Base-by-base conservation (phyloP, 2,113 vertebrate species). In the Hymenochirus boettgeri region DNA sequence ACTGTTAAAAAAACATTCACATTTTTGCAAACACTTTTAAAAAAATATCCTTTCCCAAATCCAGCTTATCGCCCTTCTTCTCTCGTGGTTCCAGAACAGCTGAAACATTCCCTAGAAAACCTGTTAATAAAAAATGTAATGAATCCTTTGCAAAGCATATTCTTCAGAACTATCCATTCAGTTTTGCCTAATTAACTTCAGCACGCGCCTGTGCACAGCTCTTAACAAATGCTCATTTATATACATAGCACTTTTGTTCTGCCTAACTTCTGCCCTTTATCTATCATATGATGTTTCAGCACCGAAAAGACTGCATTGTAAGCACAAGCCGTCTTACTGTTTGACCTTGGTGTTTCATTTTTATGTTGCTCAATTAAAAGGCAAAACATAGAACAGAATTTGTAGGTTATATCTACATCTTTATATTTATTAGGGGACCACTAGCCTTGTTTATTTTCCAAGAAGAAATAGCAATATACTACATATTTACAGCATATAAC, bases 201-300 rank as follows among this genome's bases (percentile, higher is more conserved):
- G 23, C 25, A 24, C 11, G 29, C 19, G 55, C 12, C 31, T 37
- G 31, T 37, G 10, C 50, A 63, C 50, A 21, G 47, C 51, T 18
- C 35, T 42, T 35, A 53, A 62, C 61, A 62, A 63, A 63, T 48
- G n/a, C 18, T 52, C 61, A 54, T 63, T 63, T 63, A 54, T 63
- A 63, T 54, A 63, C 61, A 63, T 63, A 26, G 52, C 37, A 63
- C 61, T 55, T 55, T 55, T 63, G 61, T 63, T 63, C 61, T 55
- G 27, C 61, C 27, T 45, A 35, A 24, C 25, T 55, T 51, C 42
- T 46, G 35, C 45, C 51, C 35, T 63, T 63, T 63, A 55, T 55
- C 35, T 63, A 24, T 19, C 37, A 17, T 45, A 45, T 18, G 33
- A 42, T 31, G 31, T 12, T 55, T 63, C 33, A 22, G 23, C 5